Base-by-base conservation (phyloP, 2,888 invertebrate species). In the Coecobrya sp. region DNA sequence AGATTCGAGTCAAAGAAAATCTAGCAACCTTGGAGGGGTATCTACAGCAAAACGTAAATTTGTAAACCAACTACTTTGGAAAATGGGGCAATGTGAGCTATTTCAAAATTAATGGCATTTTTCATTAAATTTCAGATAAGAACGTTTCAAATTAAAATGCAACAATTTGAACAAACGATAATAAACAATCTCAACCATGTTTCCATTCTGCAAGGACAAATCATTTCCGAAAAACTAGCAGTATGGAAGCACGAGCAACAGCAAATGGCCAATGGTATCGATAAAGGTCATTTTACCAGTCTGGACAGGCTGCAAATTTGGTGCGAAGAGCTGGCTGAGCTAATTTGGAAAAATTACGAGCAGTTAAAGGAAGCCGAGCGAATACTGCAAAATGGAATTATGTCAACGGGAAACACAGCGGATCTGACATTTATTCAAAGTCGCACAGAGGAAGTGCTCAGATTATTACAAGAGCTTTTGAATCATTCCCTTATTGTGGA, bases 211-310 rank as follows among this genome's bases (percentile, higher is more conserved):
- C 90, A 93, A 73, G 81, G 65, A 16, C 87, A 92, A 73, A 88
- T 92, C 19, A 59, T 93, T 36, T 22, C 62, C 19, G 86, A 90
- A 13, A 90, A 93, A 45, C 25, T 93, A 16, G 49, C 70, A 5
- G 22, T 55, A 0, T 94, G 94, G 94, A 94, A 93, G 27, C 91
- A 89, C 45, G 89, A 94, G 52, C 94, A 94, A 55, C 94, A 93
- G 59, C 85, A 91, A 92, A 84, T 86, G 59, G 92, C 92, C 36
- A 94, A 94, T 70, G 92, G 93, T 4, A 68, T 89, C 52, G 22
- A 13, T 11, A 76, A 85, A 49, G 62, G 25, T 19, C 81, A 91
- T 52, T 42, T 65, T 16, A 25, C 68, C 36, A 45, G 19, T 59
- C 59, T 93, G 10, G 90, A 90, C 5, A 90, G 88, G 81, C n/a